Evolutionary conservation across 1,140 invertebrate species (phyloP).

Genomic region (Drosophila saltans): DNA sequence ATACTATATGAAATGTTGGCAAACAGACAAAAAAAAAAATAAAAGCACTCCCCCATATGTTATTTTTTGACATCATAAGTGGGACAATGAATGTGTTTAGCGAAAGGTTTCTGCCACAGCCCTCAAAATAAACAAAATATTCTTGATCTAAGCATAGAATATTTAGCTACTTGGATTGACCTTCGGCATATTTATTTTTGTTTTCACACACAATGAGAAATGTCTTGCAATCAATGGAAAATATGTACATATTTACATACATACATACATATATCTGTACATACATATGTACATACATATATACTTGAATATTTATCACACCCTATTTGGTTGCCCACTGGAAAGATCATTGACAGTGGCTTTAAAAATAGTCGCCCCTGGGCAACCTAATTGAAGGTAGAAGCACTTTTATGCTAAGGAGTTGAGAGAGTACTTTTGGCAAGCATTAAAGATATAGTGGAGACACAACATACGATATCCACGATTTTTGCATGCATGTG

Average conservation of each 20-base stretch:
- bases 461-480: not conserved
- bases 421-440: conserved; percentile 54
- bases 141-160: not conserved
- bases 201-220: conserved; percentile 20
- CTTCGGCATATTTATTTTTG: conserved; percentile 49
- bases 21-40: conserved; percentile 49
- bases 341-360: conserved; percentile 63
- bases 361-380: conserved; percentile 56
- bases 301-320: conserved; percentile 1
- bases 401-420: conserved; percentile 12
- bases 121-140: not conserved
- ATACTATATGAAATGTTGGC: conserved; percentile 42
- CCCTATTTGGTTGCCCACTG: conserved; percentile 47
- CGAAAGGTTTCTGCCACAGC: not conserved
- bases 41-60: conserved; percentile 33
- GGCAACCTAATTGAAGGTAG: conserved; percentile 47
- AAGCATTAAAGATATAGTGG: not conserved
- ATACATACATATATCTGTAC: not conserved
- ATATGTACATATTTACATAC: conserved; percentile 23
- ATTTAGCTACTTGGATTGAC: conserved; percentile 24
- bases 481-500: conserved; percentile 39
- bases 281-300: not conserved
- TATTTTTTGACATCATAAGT: conserved; percentile 61
- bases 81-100: conserved; percentile 33
- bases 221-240: conserved; percentile 27